These are phyloP conservation scores for Amazona ochrocephala DNA, from an alignment of 2,797 vertebrate species.

Conservation along the genomic window DNA sequence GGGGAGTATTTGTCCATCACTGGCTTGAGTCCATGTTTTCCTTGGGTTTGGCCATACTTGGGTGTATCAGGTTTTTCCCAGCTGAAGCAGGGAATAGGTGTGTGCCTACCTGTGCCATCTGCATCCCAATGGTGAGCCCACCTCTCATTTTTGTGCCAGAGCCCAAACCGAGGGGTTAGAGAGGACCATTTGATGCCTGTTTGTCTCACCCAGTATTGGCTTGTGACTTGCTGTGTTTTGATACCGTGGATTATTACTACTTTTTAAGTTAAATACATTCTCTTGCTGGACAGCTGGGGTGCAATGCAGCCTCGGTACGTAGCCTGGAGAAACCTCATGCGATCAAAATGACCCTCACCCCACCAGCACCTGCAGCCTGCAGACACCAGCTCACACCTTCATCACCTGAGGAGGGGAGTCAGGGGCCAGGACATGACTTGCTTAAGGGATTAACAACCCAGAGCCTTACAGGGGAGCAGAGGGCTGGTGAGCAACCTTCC, in stretches of 20 bases:
- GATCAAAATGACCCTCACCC: not conserved
- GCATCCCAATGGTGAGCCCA: not conserved
- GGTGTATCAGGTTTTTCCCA: not conserved
- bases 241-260: not conserved
- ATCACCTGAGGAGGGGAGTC: not conserved
- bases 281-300: not conserved
- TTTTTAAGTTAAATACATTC: slow-evolving; percentile 30
- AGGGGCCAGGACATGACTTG: not conserved
- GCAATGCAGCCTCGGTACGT: not conserved
- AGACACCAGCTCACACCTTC: not conserved
- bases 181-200: not conserved
- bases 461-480: not conserved
- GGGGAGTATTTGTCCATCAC: rapidly evolving
- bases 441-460: not conserved
- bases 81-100: not conserved
- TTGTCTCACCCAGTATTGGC: not conserved
- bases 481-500: not conserved
- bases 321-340: not conserved
- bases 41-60: not conserved
- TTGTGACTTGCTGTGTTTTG: slow-evolving; percentile 57
- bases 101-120: rapidly evolving
- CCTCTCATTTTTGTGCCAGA: not conserved
- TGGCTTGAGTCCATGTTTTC: not conserved
- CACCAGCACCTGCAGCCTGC: not conserved
- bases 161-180: not conserved